Evolutionary conservation across 2,888 invertebrate genomes (phyloP), one percentile per base, ranked within the genome.

Genomic region (Sphecodes monilicornis): DNA sequence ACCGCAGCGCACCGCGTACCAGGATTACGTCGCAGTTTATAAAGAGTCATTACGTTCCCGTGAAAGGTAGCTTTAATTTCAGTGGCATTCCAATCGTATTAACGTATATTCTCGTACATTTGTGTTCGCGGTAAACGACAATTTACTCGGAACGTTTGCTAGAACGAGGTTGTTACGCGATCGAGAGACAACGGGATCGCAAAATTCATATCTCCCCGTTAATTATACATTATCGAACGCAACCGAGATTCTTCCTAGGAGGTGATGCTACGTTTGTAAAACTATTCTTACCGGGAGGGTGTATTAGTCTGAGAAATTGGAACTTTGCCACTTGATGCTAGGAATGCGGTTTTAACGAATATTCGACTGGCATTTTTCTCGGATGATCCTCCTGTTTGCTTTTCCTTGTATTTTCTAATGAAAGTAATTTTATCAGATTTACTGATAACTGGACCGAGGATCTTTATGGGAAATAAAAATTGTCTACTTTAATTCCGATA

Each of bases 11-110:
- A 18, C 60, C 60, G 60, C 18, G 60, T 11, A 54, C 60, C 60
- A 60, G 81, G 88, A 85, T 87, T 82, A 79, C 78, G 82, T 70
- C 68, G 76, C 41, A 80, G 80, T 82, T 85, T 82, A 84, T 78
- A 75, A 79, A 86, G 81, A 88, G 78, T 92, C 92, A 91, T 93
- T 94, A 93, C 93, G 92, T 93, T 93, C 92, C 91, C 92, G 93
- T 93, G 91, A 91, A 92, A 92, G 92, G 93, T 92, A 92, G 90
- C 92, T 94, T 93, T 94, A 93, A 93, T 94, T 94, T 94, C 93
- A 93, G 91, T 93, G 93, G 93, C 93, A 93, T 94, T 94, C 93
- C 93, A 93, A 93, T 86, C 93, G 93, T 92, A 92, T 94, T 94
- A 93, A 94, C 82, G 77, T 86, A 80, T 77, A 82, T 80, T 76